phyloP scores from a whole-genome alignment of 2,888 invertebrate genomes.

The Cataglyphis altisquamis region DNA sequence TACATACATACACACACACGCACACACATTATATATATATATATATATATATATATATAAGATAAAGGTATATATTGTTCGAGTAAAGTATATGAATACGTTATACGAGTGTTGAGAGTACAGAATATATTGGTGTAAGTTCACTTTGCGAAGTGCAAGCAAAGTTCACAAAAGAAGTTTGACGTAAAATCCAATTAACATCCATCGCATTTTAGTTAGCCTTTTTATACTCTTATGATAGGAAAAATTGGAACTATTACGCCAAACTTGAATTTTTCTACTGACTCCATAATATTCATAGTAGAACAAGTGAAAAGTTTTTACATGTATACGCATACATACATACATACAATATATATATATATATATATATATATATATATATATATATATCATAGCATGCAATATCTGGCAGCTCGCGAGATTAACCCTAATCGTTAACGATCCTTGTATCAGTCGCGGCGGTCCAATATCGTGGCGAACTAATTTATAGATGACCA shows the following conservation, averaged over 20 bases:
- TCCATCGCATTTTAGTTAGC: not conserved
- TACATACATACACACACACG: not conserved
- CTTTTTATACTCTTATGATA: conserved; percentile 24
- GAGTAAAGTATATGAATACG: not conserved
- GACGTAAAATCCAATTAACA: conserved; percentile 42
- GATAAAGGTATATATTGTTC: not conserved
- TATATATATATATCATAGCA: not conserved
- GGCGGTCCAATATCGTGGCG: conserved; percentile 27
- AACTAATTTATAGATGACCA: conserved; percentile 43
- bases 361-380: not conserved
- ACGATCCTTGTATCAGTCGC: conserved; percentile 28
- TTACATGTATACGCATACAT: not conserved
- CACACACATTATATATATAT: too few species aligned
- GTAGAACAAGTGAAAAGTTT: not conserved
- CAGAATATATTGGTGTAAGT: conserved; percentile 19
- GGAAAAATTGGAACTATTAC: conserved; percentile 41
- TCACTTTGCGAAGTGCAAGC: not conserved
- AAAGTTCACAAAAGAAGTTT: conserved; percentile 28
- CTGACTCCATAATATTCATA: conserved; percentile 4
- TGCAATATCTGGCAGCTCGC: not conserved
- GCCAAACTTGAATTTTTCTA: conserved; percentile 31
- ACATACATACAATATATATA: not conserved
- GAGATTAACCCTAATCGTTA: conserved; percentile 45
- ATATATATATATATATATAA: not conserved
- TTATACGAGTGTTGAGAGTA: not conserved